Conservation (phyloP, 2,888 invertebrate species). For the Agonopterix subpropinquella region DNA sequence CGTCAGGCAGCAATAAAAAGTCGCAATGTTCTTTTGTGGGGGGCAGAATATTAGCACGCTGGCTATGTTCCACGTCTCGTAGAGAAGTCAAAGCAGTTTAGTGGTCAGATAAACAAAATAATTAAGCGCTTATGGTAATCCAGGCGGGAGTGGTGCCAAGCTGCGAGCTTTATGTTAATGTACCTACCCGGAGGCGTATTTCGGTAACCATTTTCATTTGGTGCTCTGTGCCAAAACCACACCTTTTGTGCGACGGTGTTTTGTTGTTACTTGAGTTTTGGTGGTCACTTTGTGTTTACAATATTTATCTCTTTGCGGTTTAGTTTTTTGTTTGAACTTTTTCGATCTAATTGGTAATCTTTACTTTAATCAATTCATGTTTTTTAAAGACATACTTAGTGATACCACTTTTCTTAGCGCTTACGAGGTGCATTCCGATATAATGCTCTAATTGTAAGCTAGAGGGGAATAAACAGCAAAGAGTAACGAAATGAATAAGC, state of each 20-base stretch:
- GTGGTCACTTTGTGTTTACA: too few relatives aligned
- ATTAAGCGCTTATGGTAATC: conserved; percentile 57
- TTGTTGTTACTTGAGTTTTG: too few relatives aligned
- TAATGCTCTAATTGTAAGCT: too few relatives aligned
- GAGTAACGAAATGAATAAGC: too few relatives aligned
- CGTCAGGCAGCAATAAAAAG: not conserved
- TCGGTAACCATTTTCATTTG: conserved; percentile 1
- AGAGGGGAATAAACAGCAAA: too few relatives aligned
- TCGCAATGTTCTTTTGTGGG: conserved; percentile 1
- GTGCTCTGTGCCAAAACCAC: not conserved
- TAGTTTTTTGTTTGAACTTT: too few relatives aligned
- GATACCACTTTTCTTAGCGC: too few relatives aligned
- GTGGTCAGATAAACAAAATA: conserved; percentile 68
- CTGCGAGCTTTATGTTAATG: conserved; percentile 38
- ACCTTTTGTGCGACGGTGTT: not conserved
- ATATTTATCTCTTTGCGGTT: too few relatives aligned
- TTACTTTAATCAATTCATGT: too few relatives aligned
- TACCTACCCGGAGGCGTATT: conserved; percentile 9
- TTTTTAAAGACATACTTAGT: too few relatives aligned
- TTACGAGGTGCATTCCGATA: too few relatives aligned
- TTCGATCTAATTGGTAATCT: too few relatives aligned
- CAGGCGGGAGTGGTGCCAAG: conserved; percentile 23
- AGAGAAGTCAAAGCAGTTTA: conserved; percentile 46
- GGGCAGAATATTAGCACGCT: conserved; percentile 14
- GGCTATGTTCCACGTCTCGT: conserved; percentile 29